These are phyloP conservation scores for Macroglossus sobrinus DNA, from an alignment of 2,113 vertebrate genomes.

Conservation along the genomic window DNA sequence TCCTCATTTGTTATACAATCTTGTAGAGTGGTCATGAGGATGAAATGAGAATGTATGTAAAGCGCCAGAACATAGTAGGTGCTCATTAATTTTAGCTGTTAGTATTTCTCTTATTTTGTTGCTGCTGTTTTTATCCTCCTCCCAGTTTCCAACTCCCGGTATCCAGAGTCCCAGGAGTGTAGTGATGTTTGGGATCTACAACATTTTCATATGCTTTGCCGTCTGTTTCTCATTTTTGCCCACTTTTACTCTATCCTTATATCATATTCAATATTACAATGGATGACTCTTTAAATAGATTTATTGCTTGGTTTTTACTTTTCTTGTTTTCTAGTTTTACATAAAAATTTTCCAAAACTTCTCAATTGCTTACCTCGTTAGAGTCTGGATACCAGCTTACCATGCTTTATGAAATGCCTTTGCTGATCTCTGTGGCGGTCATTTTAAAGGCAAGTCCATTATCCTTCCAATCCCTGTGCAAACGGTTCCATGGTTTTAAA, in stretches of 20 bases:
- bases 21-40: background rate
- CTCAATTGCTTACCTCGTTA: background rate
- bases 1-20: background rate
- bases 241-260: background rate
- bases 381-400: background rate
- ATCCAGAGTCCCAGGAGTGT: background rate
- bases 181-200: background rate
- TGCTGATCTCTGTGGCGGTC: background rate
- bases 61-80: background rate
- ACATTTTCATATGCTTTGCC: background rate
- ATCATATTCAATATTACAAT: constrained; percentile 6
- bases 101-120: background rate
- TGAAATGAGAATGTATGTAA: background rate
- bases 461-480: background rate
- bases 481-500: background rate
- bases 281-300: constrained; percentile 34
- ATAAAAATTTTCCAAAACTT: background rate
- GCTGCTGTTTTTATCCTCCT: background rate
- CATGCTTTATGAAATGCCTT: background rate
- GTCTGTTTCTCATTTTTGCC: constrained; percentile 52
- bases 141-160: background rate
- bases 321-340: constrained; percentile 38
- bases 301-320: constrained; percentile 33
- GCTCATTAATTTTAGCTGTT: background rate
- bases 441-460: background rate